Percentiles rank a stretch among this genome's conserved stretches.
Conservation (phyloP, 1,140 invertebrate genomes). For the Cyphomyrmex costatus region DNA sequence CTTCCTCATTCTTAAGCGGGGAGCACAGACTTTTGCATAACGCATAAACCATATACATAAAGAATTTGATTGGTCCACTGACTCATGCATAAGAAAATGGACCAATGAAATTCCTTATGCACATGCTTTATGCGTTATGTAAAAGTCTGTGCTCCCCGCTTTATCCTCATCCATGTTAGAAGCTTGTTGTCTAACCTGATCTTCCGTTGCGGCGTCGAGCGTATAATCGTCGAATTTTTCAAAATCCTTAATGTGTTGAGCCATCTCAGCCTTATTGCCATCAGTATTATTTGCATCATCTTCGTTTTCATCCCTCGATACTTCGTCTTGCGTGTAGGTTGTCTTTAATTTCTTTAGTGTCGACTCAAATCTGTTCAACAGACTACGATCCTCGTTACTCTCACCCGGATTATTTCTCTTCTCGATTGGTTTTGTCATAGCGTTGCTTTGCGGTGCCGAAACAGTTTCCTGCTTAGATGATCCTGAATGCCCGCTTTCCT, state of each 20-base stretch:
- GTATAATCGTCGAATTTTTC: conserved; percentile 89
- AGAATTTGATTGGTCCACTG: no score
- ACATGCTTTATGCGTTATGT: no score
- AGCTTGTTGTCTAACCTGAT: conserved; percentile 93
- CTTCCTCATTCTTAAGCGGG: conserved; percentile 87
- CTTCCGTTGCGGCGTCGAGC: conserved; percentile 92
- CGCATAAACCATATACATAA: no score
- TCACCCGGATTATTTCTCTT: conserved; percentile 86
- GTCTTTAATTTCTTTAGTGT: conserved; percentile 88
- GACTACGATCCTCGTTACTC: conserved; percentile 84
- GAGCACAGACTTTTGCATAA: no score
- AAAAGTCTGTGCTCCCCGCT: no score
- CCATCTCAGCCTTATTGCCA: conserved; percentile 90
- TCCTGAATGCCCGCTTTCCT: conserved; percentile 85
- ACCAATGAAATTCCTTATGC: no score
- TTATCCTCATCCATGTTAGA: conserved; percentile 89
- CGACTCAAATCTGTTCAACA: conserved; percentile 84
- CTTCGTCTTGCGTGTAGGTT: conserved; percentile 83
- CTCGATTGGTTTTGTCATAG: conserved; percentile 75
- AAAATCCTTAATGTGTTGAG: conserved; percentile 95
- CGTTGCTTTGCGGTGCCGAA: conserved; percentile 72
- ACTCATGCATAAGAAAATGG: no score
- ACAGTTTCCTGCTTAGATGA: conserved; percentile 79
- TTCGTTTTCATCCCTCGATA: conserved; percentile 85
- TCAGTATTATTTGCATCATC: conserved; percentile 86